Percentiles rank a stretch among this genome's conserved stretches.
phyloP scores from a whole-genome alignment of 2,797 vertebrate species.

The Pseudopleuronectes americanus region DNA sequence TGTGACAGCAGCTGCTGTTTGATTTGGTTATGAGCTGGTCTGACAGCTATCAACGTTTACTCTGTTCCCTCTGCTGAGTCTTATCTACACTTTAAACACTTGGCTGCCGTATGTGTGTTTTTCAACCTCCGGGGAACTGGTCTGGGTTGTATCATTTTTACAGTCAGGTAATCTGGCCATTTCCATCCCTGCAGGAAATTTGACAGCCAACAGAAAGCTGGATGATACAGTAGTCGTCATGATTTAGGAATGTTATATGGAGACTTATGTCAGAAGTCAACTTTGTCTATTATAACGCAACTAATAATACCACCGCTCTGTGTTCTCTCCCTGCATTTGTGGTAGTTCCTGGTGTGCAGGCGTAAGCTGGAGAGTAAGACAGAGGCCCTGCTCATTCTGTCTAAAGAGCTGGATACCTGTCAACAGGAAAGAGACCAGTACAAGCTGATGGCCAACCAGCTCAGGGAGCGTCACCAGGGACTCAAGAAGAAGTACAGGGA shows the following conservation, averaged over 20 bases:
- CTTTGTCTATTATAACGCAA: neutral
- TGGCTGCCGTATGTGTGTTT: constrained; percentile 38
- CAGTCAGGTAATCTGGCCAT: constrained; percentile 9
- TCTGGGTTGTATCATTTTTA: constrained; percentile 4
- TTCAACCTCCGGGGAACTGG: constrained; percentile 18
- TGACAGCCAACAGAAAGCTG: neutral
- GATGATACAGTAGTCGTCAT: neutral
- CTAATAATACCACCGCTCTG: neutral
- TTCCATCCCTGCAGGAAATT: neutral
- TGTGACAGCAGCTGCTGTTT: constrained; percentile 14
- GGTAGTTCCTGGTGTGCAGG: constrained; percentile 89
- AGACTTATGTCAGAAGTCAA: no score
- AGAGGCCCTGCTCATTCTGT: constrained; percentile 94
- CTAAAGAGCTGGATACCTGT: constrained; percentile 95
- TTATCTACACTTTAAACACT: constrained; percentile 47
- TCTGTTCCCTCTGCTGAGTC: constrained; percentile 1
- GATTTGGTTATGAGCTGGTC: constrained; percentile 47
- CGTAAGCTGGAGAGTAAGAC: constrained; percentile 98
- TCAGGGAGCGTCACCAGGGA: constrained; percentile 93
- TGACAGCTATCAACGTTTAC: constrained; percentile 33
- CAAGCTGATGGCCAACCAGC: constrained; percentile 97
- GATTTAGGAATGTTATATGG: neutral
- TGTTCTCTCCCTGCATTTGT: constrained; percentile 8
- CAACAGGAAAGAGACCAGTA: constrained; percentile 98
- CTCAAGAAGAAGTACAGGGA: constrained; percentile 96